Evolutionary conservation across 2,797 vertebrate species (phyloP).

Genomic region (Scolopax rusticola): DNA sequence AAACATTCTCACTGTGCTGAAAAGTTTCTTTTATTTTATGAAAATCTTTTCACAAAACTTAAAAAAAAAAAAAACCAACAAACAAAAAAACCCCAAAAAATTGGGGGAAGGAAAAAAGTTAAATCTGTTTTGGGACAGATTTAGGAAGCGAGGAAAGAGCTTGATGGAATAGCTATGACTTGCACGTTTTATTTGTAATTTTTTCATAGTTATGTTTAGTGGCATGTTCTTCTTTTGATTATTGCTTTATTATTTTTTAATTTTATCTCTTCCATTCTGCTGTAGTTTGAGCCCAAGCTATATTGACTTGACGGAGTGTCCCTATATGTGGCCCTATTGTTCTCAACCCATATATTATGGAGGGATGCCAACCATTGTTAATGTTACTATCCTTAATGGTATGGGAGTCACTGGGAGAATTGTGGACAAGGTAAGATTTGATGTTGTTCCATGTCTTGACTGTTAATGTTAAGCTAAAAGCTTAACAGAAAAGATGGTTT

Average conservation of each 20-base stretch:
- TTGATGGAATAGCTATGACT: background rate
- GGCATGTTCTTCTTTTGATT: background rate
- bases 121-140: background rate
- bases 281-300: slow-evolving; percentile 96
- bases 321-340: slow-evolving; percentile 99
- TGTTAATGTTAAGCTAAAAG: background rate
- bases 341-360: slow-evolving; percentile 99
- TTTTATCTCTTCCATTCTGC: background rate
- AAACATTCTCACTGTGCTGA: background rate
- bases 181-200: background rate
- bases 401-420: slow-evolving; percentile 98
- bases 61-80: background rate
- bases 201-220: background rate
- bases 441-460: background rate
- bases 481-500: background rate
- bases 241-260: background rate
- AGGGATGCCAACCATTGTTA: slow-evolving; percentile 97
- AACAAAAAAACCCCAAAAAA: no score
- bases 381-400: slow-evolving; percentile 97
- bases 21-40: background rate
- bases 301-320: slow-evolving; percentile 96
- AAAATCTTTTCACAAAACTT: background rate
- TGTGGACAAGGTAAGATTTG: slow-evolving; percentile 90
- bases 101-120: background rate
- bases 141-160: background rate